phyloP scores from a whole-genome alignment of 1,140 invertebrate genomes.

The Adoxophyes honmai region DNA sequence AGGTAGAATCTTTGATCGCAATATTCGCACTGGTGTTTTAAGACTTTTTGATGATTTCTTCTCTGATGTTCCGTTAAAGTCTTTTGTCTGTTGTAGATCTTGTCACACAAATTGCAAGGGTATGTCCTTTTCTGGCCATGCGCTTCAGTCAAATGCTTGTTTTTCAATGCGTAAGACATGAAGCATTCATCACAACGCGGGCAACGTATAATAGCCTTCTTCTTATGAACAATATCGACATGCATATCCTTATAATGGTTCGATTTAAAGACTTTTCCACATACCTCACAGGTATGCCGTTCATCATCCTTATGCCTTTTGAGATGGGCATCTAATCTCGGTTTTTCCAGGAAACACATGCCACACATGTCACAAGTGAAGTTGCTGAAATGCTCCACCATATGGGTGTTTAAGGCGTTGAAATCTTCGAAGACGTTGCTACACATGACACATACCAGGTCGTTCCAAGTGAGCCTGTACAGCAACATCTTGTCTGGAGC shows the following conservation, averaged over 20 bases:
- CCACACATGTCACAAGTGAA: constrained; percentile 67
- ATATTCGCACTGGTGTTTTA: constrained; percentile 67
- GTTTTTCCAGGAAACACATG: constrained; percentile 62
- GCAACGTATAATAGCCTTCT: constrained; percentile 64
- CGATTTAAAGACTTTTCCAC: constrained; percentile 67
- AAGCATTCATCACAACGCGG: constrained; percentile 65
- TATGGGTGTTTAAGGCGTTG: constrained; percentile 61
- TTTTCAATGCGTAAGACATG: constrained; percentile 65
- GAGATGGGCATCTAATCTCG: constrained; percentile 55
- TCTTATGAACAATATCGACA: constrained; percentile 67
- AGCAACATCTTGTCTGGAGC: constrained; percentile 59
- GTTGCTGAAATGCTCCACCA: constrained; percentile 68
- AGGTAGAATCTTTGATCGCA: constrained; percentile 65
- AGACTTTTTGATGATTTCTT: constrained; percentile 60
- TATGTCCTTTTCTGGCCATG: constrained; percentile 65
- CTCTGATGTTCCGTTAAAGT: constrained; percentile 64
- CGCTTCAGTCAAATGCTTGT: constrained; percentile 63
- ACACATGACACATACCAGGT: constrained; percentile 66
- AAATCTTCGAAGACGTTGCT: constrained; percentile 67
- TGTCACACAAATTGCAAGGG: constrained; percentile 67
- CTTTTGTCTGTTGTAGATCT: constrained; percentile 68
- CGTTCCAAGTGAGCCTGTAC: constrained; percentile 60
- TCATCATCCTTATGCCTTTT: constrained; percentile 62
- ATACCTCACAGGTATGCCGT: constrained; percentile 61
- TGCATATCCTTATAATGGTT: constrained; percentile 71